Percentiles rank a stretch among this genome's conserved stretches.
Conservation (phyloP, 2,113 vertebrate genomes). For the Numida meleagris region DNA sequence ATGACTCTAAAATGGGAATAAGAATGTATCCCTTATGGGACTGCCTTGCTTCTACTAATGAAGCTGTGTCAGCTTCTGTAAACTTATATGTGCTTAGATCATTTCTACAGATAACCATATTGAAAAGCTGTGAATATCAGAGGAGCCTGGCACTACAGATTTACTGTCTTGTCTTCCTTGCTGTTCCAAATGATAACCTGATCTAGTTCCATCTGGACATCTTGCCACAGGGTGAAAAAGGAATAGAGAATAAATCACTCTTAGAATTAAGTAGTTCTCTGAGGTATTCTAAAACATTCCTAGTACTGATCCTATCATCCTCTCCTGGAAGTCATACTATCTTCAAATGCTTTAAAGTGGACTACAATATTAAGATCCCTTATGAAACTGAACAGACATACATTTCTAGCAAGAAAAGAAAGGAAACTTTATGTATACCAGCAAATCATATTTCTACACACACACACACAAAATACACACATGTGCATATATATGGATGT, state of each 20-base stretch:
- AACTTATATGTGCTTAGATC: neutral
- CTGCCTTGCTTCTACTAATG: neutral
- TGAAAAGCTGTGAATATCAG: neutral
- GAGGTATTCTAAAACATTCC: neutral
- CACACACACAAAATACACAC: neutral
- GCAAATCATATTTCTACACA: neutral
- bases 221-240: neutral
- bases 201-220: neutral
- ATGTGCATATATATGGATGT: neutral
- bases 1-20: neutral
- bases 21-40: neutral
- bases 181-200: neutral
- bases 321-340: neutral
- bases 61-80: neutral
- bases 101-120: neutral
- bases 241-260: conserved; percentile 1
- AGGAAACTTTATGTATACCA: neutral
- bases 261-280: neutral
- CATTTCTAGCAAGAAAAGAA: neutral
- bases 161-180: neutral
- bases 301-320: neutral
- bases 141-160: neutral
- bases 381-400: neutral
- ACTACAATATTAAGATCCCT: neutral
- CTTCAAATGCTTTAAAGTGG: neutral